A percentile compares a stretch with the other conserved stretches of the same genome.
Conservation (phyloP, 2,888 invertebrate species). For the Meandrusa payeni region DNA sequence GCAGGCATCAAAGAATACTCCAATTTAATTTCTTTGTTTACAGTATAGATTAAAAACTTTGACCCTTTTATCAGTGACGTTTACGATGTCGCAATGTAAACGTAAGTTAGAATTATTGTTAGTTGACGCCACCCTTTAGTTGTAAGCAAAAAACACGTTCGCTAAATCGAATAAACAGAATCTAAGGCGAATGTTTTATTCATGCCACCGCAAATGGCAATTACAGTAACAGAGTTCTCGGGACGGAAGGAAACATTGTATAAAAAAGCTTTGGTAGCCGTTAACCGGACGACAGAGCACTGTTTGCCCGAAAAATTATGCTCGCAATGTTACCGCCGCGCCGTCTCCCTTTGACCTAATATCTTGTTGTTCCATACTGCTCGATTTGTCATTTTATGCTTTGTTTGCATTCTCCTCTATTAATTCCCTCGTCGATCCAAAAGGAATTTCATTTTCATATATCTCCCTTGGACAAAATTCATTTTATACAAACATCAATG, state of each 20-base stretch:
- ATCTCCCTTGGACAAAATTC: no score
- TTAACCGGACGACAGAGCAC: conserved; percentile 49
- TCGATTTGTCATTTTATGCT: conserved; percentile 27
- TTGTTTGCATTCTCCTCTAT: conserved; percentile 35
- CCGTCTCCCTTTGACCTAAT: conserved; percentile 47
- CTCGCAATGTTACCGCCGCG: conserved; percentile 47
- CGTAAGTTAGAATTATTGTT: conserved; percentile 11
- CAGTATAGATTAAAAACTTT: no score
- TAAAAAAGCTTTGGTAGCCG: conserved; percentile 42
- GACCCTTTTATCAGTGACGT: no score
- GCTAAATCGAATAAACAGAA: conserved; percentile 59
- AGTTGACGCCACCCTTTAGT: conserved; percentile 3
- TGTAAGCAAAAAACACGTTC: conserved; percentile 28
- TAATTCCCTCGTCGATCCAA: conserved; percentile 20
- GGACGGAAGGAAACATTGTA: conserved; percentile 36
- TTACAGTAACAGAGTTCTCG: conserved; percentile 55
- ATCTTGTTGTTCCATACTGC: conserved; percentile 18
- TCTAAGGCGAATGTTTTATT: conserved; percentile 67
- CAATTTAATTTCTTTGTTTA: no score
- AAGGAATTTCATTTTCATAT: conserved; percentile 11
- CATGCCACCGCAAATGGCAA: conserved; percentile 60
- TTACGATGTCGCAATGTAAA: not conserved
- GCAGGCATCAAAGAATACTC: no score
- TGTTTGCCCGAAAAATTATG: conserved; percentile 54
- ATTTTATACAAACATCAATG: no score